Conservation (phyloP, 2,888 invertebrate genomes). For the Pachydiplax longipennis region DNA sequence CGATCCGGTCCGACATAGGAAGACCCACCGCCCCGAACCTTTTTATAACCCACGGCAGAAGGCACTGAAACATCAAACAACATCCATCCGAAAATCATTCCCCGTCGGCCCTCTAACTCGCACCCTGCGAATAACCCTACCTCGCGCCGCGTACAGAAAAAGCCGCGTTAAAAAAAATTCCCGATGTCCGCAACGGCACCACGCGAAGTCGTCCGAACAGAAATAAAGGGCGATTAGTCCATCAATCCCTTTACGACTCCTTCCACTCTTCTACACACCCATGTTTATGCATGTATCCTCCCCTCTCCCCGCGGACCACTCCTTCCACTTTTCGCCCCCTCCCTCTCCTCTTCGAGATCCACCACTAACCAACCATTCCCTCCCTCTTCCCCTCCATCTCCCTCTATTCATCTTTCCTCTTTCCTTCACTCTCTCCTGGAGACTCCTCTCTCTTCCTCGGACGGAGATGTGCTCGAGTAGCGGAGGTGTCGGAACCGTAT, state of each 20-base stretch:
- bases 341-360: neutral
- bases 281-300: constrained; percentile 33
- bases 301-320: neutral
- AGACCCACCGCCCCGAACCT: too few relatives aligned
- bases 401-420: neutral
- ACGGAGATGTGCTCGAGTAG: constrained; percentile 29
- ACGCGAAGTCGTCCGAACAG: neutral
- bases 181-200: neutral
- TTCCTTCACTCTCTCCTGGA: neutral
- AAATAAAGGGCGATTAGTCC: constrained; percentile 29
- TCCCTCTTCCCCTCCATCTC: neutral
- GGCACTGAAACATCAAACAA: too few relatives aligned
- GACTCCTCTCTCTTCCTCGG: neutral
- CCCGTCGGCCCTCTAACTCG: neutral
- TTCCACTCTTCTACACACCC: constrained; percentile 8
- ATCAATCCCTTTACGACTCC: constrained; percentile 7
- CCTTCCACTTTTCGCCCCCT: neutral
- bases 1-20: neutral
- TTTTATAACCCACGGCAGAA: too few relatives aligned
- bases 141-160: neutral
- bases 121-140: neutral
- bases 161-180: neutral
- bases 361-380: neutral
- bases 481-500: constrained; percentile 8
- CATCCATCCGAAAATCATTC: neutral